Evolutionary conservation across 2,888 invertebrate genomes (phyloP), one percentile per base, ranked within the genome.

Genomic region (Helicoverpa assulta): DNA sequence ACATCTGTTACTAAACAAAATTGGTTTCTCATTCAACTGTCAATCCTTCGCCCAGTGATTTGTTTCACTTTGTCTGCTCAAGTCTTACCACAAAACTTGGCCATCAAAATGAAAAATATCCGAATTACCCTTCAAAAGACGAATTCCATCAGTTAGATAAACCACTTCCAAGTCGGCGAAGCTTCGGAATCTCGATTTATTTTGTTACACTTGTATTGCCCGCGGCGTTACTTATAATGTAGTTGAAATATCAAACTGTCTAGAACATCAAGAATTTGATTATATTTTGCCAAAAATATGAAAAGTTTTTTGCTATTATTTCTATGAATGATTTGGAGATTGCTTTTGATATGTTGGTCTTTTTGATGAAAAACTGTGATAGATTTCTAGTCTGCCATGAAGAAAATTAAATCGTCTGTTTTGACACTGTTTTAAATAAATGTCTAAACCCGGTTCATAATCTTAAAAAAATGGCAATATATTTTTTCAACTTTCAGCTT

Each of bases 171-270:
- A 70, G 70, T 74, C 70, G 64, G 58, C 80, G 60, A 77, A 70
- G 70, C 68, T 57, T 77, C 80, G 75, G 81, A 82, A 78, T 83
- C 62, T 69, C 66, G 69, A 68, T 67, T 83, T 73, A 78, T 76
- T 59, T 59, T 73, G 65, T 54, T 57, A 21, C 21, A 73, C 76
- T 73, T 16, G n/a, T 37, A 18, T 51, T 29, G 52, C 54, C 33
- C 21, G 5, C 50, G 61, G 57, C 37, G 26, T 29, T 50, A 70
- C 52, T 67, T 70, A 47, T n/a, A 16, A 16, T 40, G 6, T 8
- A 21, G 19, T 71, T 52, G 8, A 12, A 47, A 21, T 52, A 55
- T 63, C 18, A 50, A 50, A n/a, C 18, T 18, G 8, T 50, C n/a
- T 47, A 16, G n/a, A 47, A 47, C 6, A 18, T 18, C 18, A 10